phyloP scores from a whole-genome alignment of 2,888 invertebrate genomes.

The Ectropis crepuscularia region DNA sequence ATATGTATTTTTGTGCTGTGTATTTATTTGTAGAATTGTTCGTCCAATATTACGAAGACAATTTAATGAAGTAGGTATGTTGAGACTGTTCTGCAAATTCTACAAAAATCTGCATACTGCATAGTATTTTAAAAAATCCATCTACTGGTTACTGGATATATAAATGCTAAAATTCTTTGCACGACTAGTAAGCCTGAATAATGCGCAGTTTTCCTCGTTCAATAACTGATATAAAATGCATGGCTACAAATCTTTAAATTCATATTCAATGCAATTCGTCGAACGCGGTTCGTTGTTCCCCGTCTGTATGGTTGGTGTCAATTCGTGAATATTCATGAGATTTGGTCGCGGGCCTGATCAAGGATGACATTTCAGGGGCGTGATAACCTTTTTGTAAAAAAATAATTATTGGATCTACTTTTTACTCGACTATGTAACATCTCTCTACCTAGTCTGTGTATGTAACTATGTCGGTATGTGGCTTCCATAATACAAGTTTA shows the following conservation, averaged over 20 bases:
- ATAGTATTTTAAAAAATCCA: too few relatives aligned
- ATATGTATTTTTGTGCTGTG: too few relatives aligned
- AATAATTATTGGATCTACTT: too few relatives aligned
- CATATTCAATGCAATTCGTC: constrained; percentile 65
- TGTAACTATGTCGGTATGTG: too few relatives aligned
- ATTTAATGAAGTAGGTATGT: constrained; percentile 1
- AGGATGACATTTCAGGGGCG: constrained; percentile 1
- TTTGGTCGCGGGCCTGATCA: constrained; percentile 5
- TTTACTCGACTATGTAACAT: too few relatives aligned
- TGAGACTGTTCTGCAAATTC: background rate
- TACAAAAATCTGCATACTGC: too few relatives aligned
- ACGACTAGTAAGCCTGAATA: constrained; percentile 42
- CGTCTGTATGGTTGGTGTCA: constrained; percentile 30
- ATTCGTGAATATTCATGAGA: constrained; percentile 65
- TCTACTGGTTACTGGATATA: too few relatives aligned
- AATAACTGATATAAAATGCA: constrained; percentile 64
- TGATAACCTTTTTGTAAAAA: background rate
- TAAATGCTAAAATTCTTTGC: background rate
- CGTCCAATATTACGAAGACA: background rate
- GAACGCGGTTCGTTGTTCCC: constrained; percentile 65
- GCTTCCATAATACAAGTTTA: too few relatives aligned
- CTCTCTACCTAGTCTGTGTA: too few relatives aligned
- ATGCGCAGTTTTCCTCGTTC: constrained; percentile 64
- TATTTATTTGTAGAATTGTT: too few relatives aligned
- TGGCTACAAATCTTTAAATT: constrained; percentile 57